Base-by-base conservation (phyloP, 2,888 invertebrate species). In the Drosophila borborema region DNA sequence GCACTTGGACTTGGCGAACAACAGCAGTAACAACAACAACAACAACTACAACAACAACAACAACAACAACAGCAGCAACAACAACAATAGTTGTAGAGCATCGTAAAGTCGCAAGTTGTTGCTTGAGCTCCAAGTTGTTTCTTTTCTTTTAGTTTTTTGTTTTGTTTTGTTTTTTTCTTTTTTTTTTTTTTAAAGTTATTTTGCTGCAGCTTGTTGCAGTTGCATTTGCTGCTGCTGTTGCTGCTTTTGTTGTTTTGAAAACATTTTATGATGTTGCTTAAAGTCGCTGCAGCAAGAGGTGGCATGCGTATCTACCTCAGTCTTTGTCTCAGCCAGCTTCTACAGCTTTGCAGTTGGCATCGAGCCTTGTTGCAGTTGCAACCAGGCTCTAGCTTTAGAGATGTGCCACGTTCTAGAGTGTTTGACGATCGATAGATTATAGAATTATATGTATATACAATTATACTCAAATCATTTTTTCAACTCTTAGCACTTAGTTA, bases 51-150 rank as follows among this genome's bases (percentile, higher is more conserved):
- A 12, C 58, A 69, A 58, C 20, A 20, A 9, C 53, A 71, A 51
- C 65, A 72, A n/a, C 58, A 69, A 55, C 68, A 71, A 69, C 20
- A 23, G 3, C 53, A 20, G 9, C 58, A 65, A 40, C 65, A 73
- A 16, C 58, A 72, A 64, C 72, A 74, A 76, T 81, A 70, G 87
- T 84, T 86, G 79, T 79, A 77, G 82, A 84, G 79, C 84, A 84
- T 84, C 84, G 82, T 79, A 77, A 86, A 86, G 80, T 86, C 65
- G 64, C 72, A 73, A 80, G 81, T 67, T 78, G 74, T 74, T 76
- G 70, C 65, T 69, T 71, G 64, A 64, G 55, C 54, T 73, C 70
- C 76, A 70, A 54, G 75, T 75, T 81, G 64, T 73, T 76, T 60
- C 20, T 20, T 61, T 48, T 16, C 4, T 38, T 28, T n/a, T 4